Evolutionary conservation across 1,140 invertebrate species (phyloP).

Genomic region (Rhopalosiphum maidis): DNA sequence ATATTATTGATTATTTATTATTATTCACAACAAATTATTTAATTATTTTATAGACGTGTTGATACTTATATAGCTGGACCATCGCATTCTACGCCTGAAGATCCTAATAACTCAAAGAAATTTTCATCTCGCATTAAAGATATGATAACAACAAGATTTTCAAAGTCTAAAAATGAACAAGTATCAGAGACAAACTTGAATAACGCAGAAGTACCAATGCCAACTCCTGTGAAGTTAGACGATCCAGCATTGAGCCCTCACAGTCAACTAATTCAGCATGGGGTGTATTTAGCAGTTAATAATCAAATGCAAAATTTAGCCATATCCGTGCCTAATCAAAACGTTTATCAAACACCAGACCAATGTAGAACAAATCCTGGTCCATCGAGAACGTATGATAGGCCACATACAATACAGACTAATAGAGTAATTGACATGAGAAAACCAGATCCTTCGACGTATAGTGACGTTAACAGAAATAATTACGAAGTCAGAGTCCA

Average conservation of each 20-base stretch:
- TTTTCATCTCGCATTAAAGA: conserved; percentile 73
- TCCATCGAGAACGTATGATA: conserved; percentile 38
- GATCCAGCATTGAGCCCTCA: conserved; percentile 60
- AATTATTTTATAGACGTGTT: conserved; percentile 43
- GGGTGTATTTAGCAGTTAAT: conserved; percentile 60
- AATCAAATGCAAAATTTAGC: conserved; percentile 49
- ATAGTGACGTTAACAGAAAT: conserved; percentile 16
- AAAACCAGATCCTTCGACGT: conserved; percentile 9
- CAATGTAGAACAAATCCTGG: conserved; percentile 43
- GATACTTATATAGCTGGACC: conserved; percentile 53
- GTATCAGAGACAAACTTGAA: conserved; percentile 55
- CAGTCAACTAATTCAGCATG: conserved; percentile 61
- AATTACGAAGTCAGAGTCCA: conserved; percentile 49
- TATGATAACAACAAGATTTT: conserved; percentile 83
- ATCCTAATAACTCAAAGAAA: conserved; percentile 59
- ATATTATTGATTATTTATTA: background rate
- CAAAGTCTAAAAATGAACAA: conserved; percentile 61
- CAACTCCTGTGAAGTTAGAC: conserved; percentile 25
- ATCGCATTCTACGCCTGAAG: conserved; percentile 61
- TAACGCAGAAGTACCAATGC: conserved; percentile 53
- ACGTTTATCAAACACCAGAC: conserved; percentile 46
- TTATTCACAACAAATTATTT: background rate
- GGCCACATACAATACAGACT: conserved; percentile 49
- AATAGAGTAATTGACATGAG: conserved; percentile 44
- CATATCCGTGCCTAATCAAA: conserved; percentile 45